Evolutionary conservation across 1,140 invertebrate genomes (phyloP).

Genomic region (Zeugodacus cucurbitae): DNA sequence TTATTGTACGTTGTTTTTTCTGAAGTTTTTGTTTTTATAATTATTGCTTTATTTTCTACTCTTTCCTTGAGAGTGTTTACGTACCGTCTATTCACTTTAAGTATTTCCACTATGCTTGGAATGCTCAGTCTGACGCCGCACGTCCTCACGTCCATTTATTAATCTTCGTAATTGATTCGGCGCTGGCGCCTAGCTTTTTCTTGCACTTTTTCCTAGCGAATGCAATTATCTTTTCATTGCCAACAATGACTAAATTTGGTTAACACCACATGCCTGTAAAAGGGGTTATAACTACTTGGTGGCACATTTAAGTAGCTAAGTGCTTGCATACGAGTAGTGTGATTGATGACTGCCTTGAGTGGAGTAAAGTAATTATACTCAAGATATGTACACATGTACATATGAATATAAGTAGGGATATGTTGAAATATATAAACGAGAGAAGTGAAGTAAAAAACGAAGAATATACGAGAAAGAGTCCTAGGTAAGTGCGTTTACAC

Average conservation of each 20-base stretch:
- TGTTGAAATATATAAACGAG: too few relatives aligned
- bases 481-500: too few relatives aligned
- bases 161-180: background rate
- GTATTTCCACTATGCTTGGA: background rate
- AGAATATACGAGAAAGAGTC: too few relatives aligned
- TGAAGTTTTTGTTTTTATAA: background rate
- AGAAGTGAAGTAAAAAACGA: too few relatives aligned
- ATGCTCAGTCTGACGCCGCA: background rate
- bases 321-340: background rate
- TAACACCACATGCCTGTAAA: background rate
- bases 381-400: background rate
- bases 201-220: background rate
- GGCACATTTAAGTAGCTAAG: background rate
- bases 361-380: background rate
- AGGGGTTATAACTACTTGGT: slow-evolving; percentile 5
- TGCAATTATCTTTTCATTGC: background rate
- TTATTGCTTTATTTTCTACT: background rate
- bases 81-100: background rate
- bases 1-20: background rate
- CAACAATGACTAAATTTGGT: slow-evolving; percentile 33
- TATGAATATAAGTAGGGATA: too few relatives aligned
- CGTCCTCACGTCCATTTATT: background rate
- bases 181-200: slow-evolving; percentile 10
- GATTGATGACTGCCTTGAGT: background rate
- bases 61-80: background rate